A percentile compares a stretch with the other conserved stretches of the same genome.
phyloP scores from a whole-genome alignment of 2,797 vertebrate species.

The Orestias chungarensis region DNA sequence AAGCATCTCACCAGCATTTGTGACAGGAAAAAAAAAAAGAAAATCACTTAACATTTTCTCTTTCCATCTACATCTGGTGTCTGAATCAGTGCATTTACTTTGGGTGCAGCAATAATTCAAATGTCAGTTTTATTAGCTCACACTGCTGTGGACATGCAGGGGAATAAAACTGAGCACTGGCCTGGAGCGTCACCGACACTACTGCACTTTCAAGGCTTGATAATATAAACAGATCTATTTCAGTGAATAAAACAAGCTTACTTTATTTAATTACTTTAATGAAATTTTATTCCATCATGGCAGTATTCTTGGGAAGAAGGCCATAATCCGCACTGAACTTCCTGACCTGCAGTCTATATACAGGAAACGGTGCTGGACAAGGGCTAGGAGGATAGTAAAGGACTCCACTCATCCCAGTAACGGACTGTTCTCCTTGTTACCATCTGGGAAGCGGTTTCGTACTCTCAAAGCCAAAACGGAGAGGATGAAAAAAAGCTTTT shows the following conservation, averaged over 20 bases:
- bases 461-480: no score
- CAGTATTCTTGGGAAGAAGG: neutral
- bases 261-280: neutral
- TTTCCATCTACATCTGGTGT: conserved; percentile 36
- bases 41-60: conserved; percentile 12
- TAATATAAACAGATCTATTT: conserved; percentile 10
- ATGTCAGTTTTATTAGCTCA: conserved; percentile 38
- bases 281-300: neutral
- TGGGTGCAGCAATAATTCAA: conserved; percentile 39
- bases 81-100: conserved; percentile 26
- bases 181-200: conserved; percentile 10
- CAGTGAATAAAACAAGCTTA: neutral
- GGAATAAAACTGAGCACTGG: conserved; percentile 10
- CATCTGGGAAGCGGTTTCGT: no score
- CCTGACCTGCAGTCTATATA: no score
- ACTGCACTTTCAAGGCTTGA: conserved; percentile 12
- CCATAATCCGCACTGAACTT: neutral
- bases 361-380: no score
- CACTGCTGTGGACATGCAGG: conserved; percentile 6
- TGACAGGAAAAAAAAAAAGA: conserved; percentile 5
- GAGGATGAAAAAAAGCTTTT: no score
- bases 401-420: no score
- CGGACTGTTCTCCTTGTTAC: no score
- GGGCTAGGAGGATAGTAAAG: no score
- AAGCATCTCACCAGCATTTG: neutral